Base-by-base conservation (phyloP, 2,797 vertebrate species). In the Hypotaenidia philippensis region DNA sequence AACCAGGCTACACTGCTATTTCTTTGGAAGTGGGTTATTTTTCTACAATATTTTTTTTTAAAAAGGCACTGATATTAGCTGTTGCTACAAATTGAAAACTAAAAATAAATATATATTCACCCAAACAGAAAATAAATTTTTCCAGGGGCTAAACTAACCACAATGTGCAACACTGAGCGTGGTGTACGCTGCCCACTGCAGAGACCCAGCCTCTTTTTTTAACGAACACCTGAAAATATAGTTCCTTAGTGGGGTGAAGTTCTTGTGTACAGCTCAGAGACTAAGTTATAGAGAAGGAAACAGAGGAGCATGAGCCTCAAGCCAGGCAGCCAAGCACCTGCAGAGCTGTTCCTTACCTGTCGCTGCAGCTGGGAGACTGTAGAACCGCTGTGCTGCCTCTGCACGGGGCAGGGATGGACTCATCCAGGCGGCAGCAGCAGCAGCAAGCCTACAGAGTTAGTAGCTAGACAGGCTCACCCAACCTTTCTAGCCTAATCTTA, bases 21-120 rank as follows among this genome's bases (percentile, higher is more conserved):
- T 83, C 71, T 96, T 94, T 57, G 49, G 40, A 90, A 95, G 84
- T 29, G 47, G 94, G 31, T 26, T 36, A 47, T 65, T 63, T 85
- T 71, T 93, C 74, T 63, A 26, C 13, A 89, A 47, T 66, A 56
- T 38, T 18, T 45, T 45, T 47, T 47, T 47, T 47, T 44, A 19
- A 19, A 19, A 22, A 45, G 18, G 44, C 45, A 47, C 45, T 36
- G 47, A 25, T 84, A 92, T 76, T 66, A 87, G 69, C 38, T 57
- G 59, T 50, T 31, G 52, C 89, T 72, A 89, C 38, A 82, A 65
- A 93, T 15, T 34, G 25, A 56, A 87, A 83, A 57, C 84, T 60
- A 38, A 34, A 89, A 87, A 70, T 22, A 79, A 0, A 50, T 4
- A 45, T 12, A 52, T 36, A 66, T 31, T 57, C 8, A 91, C 21